Base-by-base conservation (phyloP, 1,140 invertebrate genomes). In the Brachionus plicatilis region DNA sequence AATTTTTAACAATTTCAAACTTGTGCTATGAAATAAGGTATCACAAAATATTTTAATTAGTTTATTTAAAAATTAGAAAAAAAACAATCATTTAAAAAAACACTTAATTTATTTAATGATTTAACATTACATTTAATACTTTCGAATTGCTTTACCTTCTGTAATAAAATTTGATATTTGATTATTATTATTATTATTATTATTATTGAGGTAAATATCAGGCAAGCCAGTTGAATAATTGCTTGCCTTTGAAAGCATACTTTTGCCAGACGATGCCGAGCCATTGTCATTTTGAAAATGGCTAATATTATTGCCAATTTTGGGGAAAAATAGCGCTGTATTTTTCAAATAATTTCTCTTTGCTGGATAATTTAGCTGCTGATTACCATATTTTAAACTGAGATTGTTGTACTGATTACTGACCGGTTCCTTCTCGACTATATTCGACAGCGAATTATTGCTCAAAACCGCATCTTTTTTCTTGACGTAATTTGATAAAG, bases 291-390 rank as follows among this genome's bases (percentile, higher is more conserved):
- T 53, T 14, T 12, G 20, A 47, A 27, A 47, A 76, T 72, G 41
- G 43, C 47, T 72, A 17, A 20, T 72, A 43, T 72, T 41, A 43
- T 41, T 41, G 8, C 20, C 47, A 8, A 76, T 27, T 76, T 50
- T 47, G 24, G 72, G 72, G 2, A 76, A 50, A 76, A 50, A 50
- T 27, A 50, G 24, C 7, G 9, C 47, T 53, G 72, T 50, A 53
- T 76, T 76, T 14, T 76, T 24, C 12, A 76, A 50, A 50, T 29
- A 76, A 27, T 76, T 76, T 76, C 50, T 76, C 20, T 24, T 76
- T 50, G 72, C 8, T 17, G 45, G 17, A 76, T 27, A 76, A 27
- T 47, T 50, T 27, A 27, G 14, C 12, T 76, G 27, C 20, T 76
- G 72, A 76, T 76, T 50, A 3, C 7, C 8, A 43, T 41, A 72